Base-by-base conservation (phyloP, 2,113 vertebrate species). In the Perccottus glenii region DNA sequence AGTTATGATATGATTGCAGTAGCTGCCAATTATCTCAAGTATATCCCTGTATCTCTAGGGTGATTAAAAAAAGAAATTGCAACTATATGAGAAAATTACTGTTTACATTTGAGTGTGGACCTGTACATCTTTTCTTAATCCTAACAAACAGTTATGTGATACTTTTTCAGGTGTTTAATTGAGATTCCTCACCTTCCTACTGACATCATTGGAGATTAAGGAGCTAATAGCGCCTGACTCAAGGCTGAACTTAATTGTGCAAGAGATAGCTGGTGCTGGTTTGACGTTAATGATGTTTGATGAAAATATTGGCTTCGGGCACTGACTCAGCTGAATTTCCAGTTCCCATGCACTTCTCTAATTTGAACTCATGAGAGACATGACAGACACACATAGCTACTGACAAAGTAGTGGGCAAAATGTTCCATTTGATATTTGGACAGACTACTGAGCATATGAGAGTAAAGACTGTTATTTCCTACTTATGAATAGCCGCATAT, bases 271-370 rank as follows among this genome's bases (percentile, higher is more conserved):
- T 27, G 14, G 52, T 55, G 33, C 52, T 32, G 38, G 12, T 55
- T 55, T 55, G 52, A 55, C 33, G 32, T 36, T 55, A 55, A 55
- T 55, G 33, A 55, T 55, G 52, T 55, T 55, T 55, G 52, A 55
- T 55, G 52, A 55, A 55, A 55, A 55, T 55, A 55, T 55, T 55
- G 35, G 52, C 52, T 55, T 4, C 32, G 35, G 52, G 52, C 52
- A 55, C 52, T 55, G 52, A 55, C 33, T 55, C 52, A 55, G 4
- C 38, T 40, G 5, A 8, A 40, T 6, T 40, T 40, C 5, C 38
- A 40, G 52, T 55, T 55, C 52, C 52, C 52, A 15, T 36, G 33
- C 32, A 55, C 52, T 33, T 55, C 52, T 7, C 12, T 55, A 55
- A 55, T 55, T n/a, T 55, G 52, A 32, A 55, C 52, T 55, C 33